Base-by-base conservation (phyloP, 2,113 vertebrate species). In the Oncorhynchus tshawytscha region DNA sequence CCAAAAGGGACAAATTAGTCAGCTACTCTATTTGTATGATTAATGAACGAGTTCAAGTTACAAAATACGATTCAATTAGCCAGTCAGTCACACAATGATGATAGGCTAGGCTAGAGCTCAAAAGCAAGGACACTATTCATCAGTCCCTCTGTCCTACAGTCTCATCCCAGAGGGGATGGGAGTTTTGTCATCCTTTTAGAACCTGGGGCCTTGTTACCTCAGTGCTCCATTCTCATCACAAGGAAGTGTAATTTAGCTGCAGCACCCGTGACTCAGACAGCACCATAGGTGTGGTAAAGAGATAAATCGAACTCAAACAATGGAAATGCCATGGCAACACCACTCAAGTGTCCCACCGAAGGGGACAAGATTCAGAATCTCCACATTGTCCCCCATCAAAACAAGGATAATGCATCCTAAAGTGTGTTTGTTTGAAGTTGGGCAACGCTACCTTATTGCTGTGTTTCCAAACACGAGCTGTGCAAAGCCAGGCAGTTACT, bases 401-500 rank as follows among this genome's bases (percentile, higher is more conserved):
- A 62, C 59, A 62, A 62, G 59, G 59, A 62, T n/a, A 72, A 60
- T 29, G 11, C 54, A 29, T 27, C 48, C 27, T 24, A 29, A 39
- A 49, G 16, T 57, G 15, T 13, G 65, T 66, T 27, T 31, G 65
- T 18, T 6, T 29, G 51, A 54, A 66, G 60, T 67, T 25, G 25
- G 72, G n/a, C 4, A 5, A 20, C 9, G 34, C 3, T 39, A 66
- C 49, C 39, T 27, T 64, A 25, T 45, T 74, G 62, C 54, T 34
- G 62, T 74, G 45, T 74, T 67, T 54, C 22, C 72, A 67, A 51
- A 51, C 3, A 29, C 5, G 51, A 62, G 22, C 72, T 25, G 31
- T 22, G 60, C 59, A 66, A 18, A 29, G 65, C 25, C 1, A 16
- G 25, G 27, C 20, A 31, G 67, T 65, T 67, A 78, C 76, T 79